Percentiles rank a stretch among this genome's conserved stretches.
Evolutionary conservation across 2,113 vertebrate species (phyloP).

Genomic region (Scolopax mira): DNA sequence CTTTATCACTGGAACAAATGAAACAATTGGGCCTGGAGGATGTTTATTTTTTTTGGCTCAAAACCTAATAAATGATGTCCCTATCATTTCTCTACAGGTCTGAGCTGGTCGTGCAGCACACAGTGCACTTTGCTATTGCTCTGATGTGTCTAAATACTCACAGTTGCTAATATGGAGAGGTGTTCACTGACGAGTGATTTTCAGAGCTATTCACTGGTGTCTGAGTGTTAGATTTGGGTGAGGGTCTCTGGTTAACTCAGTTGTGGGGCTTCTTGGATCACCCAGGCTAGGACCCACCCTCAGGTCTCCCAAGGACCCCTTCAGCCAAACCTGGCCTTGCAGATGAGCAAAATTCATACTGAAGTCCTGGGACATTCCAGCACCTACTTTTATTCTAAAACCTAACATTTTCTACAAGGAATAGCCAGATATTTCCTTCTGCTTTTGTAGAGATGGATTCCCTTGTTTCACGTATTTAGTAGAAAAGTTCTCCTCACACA

Average conservation of each 20-base stretch:
- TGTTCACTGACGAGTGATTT: not conserved
- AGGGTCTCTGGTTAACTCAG: not conserved
- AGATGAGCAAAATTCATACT: not conserved
- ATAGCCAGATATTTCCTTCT: not conserved
- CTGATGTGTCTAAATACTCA: not conserved
- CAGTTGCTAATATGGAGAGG: not conserved
- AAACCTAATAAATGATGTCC: not conserved
- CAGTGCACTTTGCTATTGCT: not conserved
- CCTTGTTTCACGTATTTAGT: not conserved
- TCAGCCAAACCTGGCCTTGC: not conserved
- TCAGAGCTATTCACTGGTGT: not conserved
- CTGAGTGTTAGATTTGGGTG: not conserved
- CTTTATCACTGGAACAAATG: not conserved
- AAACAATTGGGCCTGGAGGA: not conserved
- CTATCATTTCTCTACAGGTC: not conserved
- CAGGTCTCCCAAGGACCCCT: too few relatives aligned
- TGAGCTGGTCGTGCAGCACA: not conserved
- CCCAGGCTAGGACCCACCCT: not conserved
- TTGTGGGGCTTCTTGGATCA: not conserved
- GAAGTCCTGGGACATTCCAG: not conserved
- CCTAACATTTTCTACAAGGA: not conserved
- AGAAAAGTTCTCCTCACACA: not conserved
- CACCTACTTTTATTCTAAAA: not conserved
- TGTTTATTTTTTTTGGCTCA: not conserved
- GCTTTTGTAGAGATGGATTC: not conserved